Base-by-base conservation (phyloP, 2,888 invertebrate species). In the Watsonalla cultraria region DNA sequence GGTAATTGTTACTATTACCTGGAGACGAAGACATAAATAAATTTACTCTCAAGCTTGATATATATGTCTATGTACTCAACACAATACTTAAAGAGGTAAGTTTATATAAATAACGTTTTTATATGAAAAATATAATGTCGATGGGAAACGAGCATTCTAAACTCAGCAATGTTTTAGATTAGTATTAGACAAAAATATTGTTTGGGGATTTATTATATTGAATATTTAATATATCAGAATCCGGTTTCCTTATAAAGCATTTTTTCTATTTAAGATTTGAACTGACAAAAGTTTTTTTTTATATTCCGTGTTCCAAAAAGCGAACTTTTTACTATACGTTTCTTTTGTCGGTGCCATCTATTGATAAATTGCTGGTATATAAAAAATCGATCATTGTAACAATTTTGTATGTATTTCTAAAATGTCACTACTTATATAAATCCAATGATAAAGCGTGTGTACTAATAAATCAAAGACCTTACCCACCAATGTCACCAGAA, bases 401-500 rank as follows among this genome's bases (percentile, higher is more conserved):
- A 58, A 57, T 55, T 59, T 60, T 62, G 67, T 67, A 63, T 66
- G 62, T 68, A 76, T 72, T 75, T 70, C 69, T 70, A 14, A 68
- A 70, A 67, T 62, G 65, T 70, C 76, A 78, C 73, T 76, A 55
- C 57, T 53, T 53, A 54, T 60, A 56, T 57, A 54, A 45, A 62
- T 61, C 53, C 58, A 62, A 56, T 51, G 42, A 47, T 68, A 74
- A 74, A 78, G 78, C 81, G 86, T 85, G 85, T 85, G 74, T 77
- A 75, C 68, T 76, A 71, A 66, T 70, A 73, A 83, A 80, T 84
- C 82, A 83, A 84, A 86, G 80, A 87, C 78, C 79, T 78, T 85
- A 80, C 90, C 90, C 90, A 89, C 90, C 90, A 88, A 89, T 84
- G 79, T 84, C 87, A 87, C 80, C 86, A 76, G 80, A 84, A 82